Conservation (phyloP, 2,888 invertebrate genomes). For the Machimus atricapillus region DNA sequence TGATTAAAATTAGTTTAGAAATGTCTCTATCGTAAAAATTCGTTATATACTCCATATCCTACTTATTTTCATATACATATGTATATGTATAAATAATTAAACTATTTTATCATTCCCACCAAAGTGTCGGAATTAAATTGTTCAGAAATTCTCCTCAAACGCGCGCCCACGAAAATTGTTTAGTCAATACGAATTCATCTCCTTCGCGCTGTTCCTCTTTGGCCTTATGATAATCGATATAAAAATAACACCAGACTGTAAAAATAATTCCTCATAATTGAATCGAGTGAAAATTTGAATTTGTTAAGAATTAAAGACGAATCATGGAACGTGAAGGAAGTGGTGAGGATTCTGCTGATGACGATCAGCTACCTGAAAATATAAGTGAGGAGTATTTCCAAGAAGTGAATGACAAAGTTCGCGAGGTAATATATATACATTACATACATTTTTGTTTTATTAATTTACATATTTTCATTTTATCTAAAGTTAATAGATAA, state of each 20-base stretch:
- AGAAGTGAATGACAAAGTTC: background rate
- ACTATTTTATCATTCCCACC: too few relatives aligned
- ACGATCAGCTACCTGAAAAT: constrained; percentile 53
- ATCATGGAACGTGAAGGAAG: background rate
- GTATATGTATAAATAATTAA: too few relatives aligned
- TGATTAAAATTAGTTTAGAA: too few relatives aligned
- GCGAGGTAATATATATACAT: background rate
- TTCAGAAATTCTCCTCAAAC: background rate
- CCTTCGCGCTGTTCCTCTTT: background rate
- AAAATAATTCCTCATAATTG: background rate
- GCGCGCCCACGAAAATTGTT: background rate
- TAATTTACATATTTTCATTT: background rate
- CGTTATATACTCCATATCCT: too few relatives aligned
- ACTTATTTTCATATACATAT: too few relatives aligned
- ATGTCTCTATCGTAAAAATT: too few relatives aligned
- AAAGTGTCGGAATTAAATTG: background rate
- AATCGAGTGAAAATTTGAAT: background rate
- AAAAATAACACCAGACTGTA: background rate
- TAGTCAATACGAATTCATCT: background rate
- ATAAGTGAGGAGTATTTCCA: constrained; percentile 52
- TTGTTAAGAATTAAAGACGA: background rate
- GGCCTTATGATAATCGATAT: background rate
- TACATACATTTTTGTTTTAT: background rate
- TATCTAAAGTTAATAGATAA: background rate
- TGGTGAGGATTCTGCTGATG: background rate